A percentile compares a stretch with the other conserved stretches of the same genome.
Evolutionary conservation across 2,113 vertebrate genomes (phyloP).

Genomic region (Rhabdornis inornatus): DNA sequence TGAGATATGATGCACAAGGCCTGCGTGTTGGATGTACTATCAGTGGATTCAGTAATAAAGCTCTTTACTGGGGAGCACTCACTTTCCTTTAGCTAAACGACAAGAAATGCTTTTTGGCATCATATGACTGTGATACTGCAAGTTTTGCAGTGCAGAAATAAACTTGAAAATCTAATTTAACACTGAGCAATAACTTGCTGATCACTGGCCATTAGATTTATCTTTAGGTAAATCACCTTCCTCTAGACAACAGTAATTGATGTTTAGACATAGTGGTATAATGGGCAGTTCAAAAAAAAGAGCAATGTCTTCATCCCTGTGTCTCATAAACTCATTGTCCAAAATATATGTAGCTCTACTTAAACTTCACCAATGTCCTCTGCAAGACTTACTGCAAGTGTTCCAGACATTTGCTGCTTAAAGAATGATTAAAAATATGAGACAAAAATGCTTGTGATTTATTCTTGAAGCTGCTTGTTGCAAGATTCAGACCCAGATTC

Average conservation of each 20-base stretch:
- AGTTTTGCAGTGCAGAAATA: background rate
- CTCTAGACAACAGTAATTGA: background rate
- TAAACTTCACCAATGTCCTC: background rate
- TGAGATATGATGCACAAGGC: background rate
- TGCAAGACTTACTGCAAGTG: background rate
- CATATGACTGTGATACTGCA: background rate
- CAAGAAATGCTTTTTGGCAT: slow-evolving; percentile 10
- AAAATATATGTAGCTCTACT: background rate
- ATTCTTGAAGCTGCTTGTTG: background rate
- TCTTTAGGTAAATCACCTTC: background rate
- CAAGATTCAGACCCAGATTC: background rate
- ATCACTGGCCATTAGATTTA: background rate
- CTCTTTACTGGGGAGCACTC: background rate
- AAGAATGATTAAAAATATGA: background rate
- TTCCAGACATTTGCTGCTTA: background rate
- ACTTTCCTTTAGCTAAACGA: background rate
- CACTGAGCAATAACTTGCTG: background rate
- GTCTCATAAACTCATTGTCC: background rate
- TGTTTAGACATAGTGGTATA: background rate
- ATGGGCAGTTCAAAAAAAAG: background rate
- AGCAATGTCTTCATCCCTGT: background rate
- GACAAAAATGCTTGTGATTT: background rate
- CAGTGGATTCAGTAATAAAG: background rate
- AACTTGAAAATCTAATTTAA: slow-evolving; percentile 18
- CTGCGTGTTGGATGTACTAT: background rate